These are phyloP conservation scores for Polypedilum pembai DNA, from an alignment of 1,140 invertebrate species.

Conservation along the genomic window DNA sequence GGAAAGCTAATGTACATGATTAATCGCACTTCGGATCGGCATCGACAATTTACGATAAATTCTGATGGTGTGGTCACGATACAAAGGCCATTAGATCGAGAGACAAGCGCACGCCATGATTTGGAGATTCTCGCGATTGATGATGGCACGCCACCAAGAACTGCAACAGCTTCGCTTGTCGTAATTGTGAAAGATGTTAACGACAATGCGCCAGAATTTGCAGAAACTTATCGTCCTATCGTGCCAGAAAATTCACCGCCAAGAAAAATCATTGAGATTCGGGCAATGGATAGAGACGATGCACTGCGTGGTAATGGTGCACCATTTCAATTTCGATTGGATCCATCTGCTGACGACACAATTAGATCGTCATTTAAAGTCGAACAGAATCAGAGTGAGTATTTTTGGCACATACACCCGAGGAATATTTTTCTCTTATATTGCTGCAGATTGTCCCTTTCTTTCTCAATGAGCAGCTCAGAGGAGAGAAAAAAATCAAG, in stretches of 20 bases:
- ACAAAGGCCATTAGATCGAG: conserved; percentile 50
- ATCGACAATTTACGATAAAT: conserved; percentile 53
- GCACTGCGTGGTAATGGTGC: conserved; percentile 54
- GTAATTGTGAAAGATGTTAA: conserved; percentile 61
- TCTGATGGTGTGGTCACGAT: conserved; percentile 54
- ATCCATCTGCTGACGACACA: conserved; percentile 51
- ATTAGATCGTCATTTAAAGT: conserved; percentile 55
- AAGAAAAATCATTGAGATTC: conserved; percentile 53
- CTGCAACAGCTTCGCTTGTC: conserved; percentile 58
- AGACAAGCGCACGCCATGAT: conserved; percentile 51
- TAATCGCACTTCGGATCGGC: conserved; percentile 52
- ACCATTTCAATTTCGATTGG: conserved; percentile 55
- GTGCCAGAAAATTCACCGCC: conserved; percentile 54
- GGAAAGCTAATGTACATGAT: conserved; percentile 51
- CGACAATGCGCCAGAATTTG: conserved; percentile 53
- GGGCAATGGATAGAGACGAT: conserved; percentile 58
- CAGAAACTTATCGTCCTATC: conserved; percentile 54
- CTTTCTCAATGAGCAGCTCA: neutral
- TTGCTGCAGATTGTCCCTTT: no score
- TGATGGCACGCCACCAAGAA: conserved; percentile 54
- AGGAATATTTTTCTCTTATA: neutral
- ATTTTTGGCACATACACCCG: neutral
- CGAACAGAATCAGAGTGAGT: conserved; percentile 52
- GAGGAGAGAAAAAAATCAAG: no score
- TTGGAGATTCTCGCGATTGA: conserved; percentile 56